Conservation (phyloP, 2,113 vertebrate species). For the Corythornis vintsioides region DNA sequence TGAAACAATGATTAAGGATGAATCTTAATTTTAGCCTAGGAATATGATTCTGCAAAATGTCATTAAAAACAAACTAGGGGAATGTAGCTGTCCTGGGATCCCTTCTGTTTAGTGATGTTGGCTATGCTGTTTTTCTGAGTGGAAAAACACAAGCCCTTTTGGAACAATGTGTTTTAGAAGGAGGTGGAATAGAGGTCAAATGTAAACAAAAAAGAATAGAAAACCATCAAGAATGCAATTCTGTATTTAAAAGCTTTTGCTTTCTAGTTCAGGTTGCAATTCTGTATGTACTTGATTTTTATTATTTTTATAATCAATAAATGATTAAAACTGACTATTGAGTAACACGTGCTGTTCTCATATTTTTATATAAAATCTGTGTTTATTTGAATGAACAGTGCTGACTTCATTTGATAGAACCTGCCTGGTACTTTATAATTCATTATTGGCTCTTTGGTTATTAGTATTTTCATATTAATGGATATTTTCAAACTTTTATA, state of each 20-base stretch:
- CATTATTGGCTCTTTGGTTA: background rate
- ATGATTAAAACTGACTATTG: background rate
- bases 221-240: background rate
- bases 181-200: conserved; percentile 48
- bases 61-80: background rate
- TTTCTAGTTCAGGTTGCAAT: background rate
- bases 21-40: background rate
- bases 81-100: background rate
- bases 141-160: conserved; percentile 1
- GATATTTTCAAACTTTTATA: conserved; percentile 2
- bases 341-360: background rate
- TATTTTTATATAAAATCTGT: background rate
- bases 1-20: background rate
- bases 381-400: background rate
- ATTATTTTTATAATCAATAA: background rate
- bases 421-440: background rate
- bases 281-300: background rate
- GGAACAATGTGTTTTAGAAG: background rate
- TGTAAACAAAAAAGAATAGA: background rate
- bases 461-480: conserved; percentile 25
- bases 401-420: background rate
- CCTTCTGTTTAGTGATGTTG: background rate
- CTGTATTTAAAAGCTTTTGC: background rate
- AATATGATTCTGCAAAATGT: background rate
- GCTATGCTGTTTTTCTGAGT: background rate